Percentiles rank a stretch among this genome's conserved stretches.
These are phyloP conservation scores for Lycopodina hypogea DNA, from an alignment of 37 sponge, comb jelly and placozoan genomes.

Conservation along the genomic window DNA sequence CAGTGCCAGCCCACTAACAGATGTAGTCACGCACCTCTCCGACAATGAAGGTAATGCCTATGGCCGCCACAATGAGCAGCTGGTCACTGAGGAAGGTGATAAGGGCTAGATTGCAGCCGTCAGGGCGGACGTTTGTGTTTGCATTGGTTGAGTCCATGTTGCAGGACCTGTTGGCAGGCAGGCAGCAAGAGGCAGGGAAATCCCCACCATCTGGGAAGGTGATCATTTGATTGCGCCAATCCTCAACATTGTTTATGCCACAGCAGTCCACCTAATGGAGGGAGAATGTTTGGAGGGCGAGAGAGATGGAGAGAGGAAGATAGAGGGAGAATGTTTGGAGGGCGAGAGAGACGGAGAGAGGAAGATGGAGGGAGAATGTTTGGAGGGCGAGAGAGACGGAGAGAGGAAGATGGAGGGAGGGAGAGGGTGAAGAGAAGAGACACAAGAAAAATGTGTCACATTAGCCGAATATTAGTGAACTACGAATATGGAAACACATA, in stretches of 20 bases:
- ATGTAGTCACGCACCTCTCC: slow-evolving; percentile 67
- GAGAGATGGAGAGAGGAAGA: slow-evolving; percentile 19
- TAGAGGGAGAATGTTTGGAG: slow-evolving; percentile 25
- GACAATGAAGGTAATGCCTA: slow-evolving; percentile 56
- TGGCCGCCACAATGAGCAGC: slow-evolving; percentile 52
- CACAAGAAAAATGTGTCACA: too few relatives aligned
- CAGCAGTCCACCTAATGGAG: slow-evolving; percentile 29
- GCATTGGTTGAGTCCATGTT: neutral
- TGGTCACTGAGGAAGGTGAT: slow-evolving; percentile 20
- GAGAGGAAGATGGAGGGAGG: slow-evolving; percentile 32
- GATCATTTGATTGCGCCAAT: neutral
- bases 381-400: slow-evolving; percentile 18
- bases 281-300: slow-evolving; percentile 4
- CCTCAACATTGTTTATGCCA: slow-evolving; percentile 13
- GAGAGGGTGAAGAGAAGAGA: too few relatives aligned
- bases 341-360: slow-evolving; percentile 23
- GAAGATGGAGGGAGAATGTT: slow-evolving; percentile 26
- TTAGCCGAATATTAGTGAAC: too few relatives aligned
- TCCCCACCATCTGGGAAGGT: neutral
- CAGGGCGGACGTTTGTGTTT: neutral
- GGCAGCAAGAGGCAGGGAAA: slow-evolving; percentile 25
- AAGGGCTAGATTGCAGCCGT: slow-evolving; percentile 31
- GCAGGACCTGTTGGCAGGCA: neutral
- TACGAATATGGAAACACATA: too few relatives aligned
- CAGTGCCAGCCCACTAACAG: too few relatives aligned